Conservation (phyloP, 2,797 vertebrate genomes). For the Girardinus metallicus region DNA sequence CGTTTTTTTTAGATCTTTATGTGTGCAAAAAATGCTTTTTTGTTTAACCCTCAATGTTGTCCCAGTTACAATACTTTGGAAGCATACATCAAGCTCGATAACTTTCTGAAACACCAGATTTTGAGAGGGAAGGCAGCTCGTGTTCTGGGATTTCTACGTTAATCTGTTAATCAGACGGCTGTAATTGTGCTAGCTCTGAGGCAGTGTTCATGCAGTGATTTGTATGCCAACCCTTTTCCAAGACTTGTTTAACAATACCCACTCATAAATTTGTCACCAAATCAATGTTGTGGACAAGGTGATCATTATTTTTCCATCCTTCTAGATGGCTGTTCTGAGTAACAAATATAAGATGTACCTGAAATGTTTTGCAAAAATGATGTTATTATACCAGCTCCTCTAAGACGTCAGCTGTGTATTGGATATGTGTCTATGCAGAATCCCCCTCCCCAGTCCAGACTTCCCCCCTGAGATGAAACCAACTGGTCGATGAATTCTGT, state of each 20-base stretch:
- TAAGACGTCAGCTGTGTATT: constrained; percentile 74
- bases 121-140: constrained; percentile 39
- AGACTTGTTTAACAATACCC: constrained; percentile 49
- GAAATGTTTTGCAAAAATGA: constrained; percentile 73
- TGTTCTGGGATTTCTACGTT: constrained; percentile 49
- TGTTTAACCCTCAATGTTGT: constrained; percentile 20
- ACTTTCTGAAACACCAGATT: constrained; percentile 64
- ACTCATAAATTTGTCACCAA: constrained; percentile 57
- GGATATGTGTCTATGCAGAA: constrained; percentile 65
- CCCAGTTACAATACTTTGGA: constrained; percentile 35
- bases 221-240: constrained; percentile 41
- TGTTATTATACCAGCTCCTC: constrained; percentile 73
- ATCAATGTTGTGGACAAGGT: constrained; percentile 53
- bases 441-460: constrained; percentile 48
- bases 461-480: constrained; percentile 58
- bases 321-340: constrained; percentile 70
- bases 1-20: neutral
- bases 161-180: constrained; percentile 63
- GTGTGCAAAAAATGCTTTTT: neutral
- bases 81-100: constrained; percentile 54
- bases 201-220: constrained; percentile 54
- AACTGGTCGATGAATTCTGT: constrained; percentile 70
- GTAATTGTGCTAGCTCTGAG: constrained; percentile 44
- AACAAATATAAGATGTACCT: constrained; percentile 72
- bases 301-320: constrained; percentile 51